Conservation (phyloP, 2,888 invertebrate genomes). For the Ophioninae sp. region DNA sequence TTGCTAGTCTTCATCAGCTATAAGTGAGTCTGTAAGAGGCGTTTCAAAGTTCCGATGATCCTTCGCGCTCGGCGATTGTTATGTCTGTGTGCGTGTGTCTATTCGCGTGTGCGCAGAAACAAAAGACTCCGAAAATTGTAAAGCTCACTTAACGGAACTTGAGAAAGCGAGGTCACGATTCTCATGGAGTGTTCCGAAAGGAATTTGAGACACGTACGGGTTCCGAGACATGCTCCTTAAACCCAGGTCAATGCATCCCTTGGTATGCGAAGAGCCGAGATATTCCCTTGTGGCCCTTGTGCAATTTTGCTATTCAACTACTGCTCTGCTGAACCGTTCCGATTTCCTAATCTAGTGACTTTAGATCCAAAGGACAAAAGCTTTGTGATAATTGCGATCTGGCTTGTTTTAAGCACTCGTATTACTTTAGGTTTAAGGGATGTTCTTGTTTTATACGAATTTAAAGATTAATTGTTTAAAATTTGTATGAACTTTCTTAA, state of each 20-base stretch:
- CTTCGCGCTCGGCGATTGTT: background rate
- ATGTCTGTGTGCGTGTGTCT: background rate
- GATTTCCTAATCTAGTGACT: constrained; percentile 5
- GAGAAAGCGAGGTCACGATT: constrained; percentile 26
- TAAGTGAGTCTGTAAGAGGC: too few species aligned
- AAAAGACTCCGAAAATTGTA: background rate
- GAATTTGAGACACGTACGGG: constrained; percentile 55
- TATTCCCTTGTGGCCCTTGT: constrained; percentile 25
- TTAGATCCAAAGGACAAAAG: too few species aligned
- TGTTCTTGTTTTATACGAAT: too few species aligned
- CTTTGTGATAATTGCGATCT: too few species aligned
- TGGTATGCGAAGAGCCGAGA: constrained; percentile 27
- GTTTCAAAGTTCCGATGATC: too few species aligned
- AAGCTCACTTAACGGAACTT: constrained; percentile 1
- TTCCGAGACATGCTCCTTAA: constrained; percentile 40
- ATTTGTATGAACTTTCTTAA: too few species aligned
- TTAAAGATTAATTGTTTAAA: too few species aligned
- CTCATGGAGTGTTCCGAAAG: constrained; percentile 35
- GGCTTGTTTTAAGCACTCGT: constrained; percentile 23
- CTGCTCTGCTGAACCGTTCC: constrained; percentile 14
- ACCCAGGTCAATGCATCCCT: constrained; percentile 19
- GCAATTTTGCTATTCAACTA: constrained; percentile 11
- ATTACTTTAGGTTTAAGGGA: background rate
- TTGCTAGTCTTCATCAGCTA: too few species aligned
- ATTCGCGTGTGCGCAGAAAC: too few species aligned